phyloP scores from a whole-genome alignment of 2,888 invertebrate genomes.

The Thelaira solivaga region DNA sequence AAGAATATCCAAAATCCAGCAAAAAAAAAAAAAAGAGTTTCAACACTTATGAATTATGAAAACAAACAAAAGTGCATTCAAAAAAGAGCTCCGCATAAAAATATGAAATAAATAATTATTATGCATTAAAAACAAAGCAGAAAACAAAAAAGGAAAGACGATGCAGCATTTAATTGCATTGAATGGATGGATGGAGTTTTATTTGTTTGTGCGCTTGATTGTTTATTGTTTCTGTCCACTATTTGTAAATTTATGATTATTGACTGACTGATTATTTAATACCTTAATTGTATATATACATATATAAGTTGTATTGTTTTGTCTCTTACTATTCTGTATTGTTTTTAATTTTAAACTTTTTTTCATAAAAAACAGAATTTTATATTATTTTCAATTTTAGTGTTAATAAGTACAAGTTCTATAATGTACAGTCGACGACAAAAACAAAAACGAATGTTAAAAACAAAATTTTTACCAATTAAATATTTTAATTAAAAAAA shows the following conservation, averaged over 20 bases:
- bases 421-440: no score
- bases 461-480: no score
- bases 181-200: background rate
- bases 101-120: slow-evolving; percentile 25
- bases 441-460: no score
- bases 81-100: background rate
- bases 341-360: background rate
- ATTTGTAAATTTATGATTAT: slow-evolving; percentile 6
- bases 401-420: no score
- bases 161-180: slow-evolving; percentile 24
- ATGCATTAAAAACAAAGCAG: background rate
- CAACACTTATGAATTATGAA: slow-evolving; percentile 20
- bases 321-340: background rate
- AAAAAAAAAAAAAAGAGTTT: slow-evolving; percentile 1
- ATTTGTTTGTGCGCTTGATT: background rate
- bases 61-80: slow-evolving; percentile 5
- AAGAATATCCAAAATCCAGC: slow-evolving; percentile 10
- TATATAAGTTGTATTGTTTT: slow-evolving; percentile 6
- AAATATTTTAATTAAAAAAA: no score
- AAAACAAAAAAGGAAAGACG: slow-evolving; percentile 36
- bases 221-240: background rate
- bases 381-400: no score
- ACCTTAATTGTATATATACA: slow-evolving; percentile 19
- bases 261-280: slow-evolving; percentile 42
- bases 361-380: background rate